Percentiles rank a stretch among this genome's conserved stretches.
Evolutionary conservation across 1,140 invertebrate species (phyloP).

Genomic region (Bilobella aurantiaca): DNA sequence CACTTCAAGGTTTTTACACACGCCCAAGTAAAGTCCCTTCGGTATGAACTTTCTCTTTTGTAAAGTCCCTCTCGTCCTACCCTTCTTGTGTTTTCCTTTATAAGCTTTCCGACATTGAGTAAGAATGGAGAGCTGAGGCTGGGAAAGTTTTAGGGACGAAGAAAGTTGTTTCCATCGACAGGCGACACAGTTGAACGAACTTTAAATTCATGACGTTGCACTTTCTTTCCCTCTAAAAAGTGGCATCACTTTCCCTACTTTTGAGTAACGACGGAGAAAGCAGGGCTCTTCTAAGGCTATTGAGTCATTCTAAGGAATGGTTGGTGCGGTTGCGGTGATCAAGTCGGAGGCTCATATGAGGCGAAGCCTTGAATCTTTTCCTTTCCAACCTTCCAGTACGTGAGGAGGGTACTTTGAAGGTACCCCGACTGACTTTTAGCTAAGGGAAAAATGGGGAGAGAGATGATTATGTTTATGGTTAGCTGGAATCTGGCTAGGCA

Average conservation of each 20-base stretch:
- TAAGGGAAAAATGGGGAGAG: neutral
- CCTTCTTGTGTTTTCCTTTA: neutral
- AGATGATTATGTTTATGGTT: neutral
- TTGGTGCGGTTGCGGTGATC: too few species aligned
- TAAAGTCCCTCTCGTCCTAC: neutral
- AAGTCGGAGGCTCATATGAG: too few species aligned
- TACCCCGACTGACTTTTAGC: neutral
- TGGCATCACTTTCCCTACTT: neutral
- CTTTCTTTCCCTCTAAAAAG: neutral
- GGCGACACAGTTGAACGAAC: slow-evolving; percentile 9
- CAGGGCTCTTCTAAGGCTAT: too few species aligned
- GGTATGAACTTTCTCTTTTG: neutral
- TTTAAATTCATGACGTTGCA: slow-evolving; percentile 7
- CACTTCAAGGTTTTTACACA: too few species aligned
- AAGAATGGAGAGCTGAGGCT: neutral
- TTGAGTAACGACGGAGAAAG: too few species aligned
- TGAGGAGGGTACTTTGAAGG: too few species aligned
- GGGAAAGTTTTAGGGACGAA: neutral
- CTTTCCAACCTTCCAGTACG: too few species aligned
- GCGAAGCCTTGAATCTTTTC: too few species aligned
- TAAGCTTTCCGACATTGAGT: neutral
- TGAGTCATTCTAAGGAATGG: too few species aligned
- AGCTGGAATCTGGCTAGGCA: neutral
- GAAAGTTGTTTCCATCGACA: slow-evolving; percentile 4
- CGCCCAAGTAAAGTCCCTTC: too few species aligned